Conservation (phyloP, 2,888 invertebrate genomes). For the Callyntrura sp. region DNA sequence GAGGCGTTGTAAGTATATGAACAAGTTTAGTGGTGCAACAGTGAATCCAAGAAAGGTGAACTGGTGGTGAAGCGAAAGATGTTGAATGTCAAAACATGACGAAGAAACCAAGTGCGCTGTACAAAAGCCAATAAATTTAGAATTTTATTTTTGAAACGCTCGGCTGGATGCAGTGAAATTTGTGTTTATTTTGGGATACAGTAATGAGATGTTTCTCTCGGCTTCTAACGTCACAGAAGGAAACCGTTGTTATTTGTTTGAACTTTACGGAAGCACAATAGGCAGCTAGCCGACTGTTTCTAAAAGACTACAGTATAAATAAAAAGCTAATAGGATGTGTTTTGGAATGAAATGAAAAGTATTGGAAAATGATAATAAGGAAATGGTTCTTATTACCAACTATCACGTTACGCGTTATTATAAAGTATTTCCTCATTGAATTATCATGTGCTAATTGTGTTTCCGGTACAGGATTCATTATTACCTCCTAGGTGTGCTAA, state of each 20-base stretch:
- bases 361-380: no score
- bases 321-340: no score
- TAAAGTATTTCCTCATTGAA: no score
- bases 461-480: constrained; percentile 96
- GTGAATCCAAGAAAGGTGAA: neutral
- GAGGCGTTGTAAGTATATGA: neutral
- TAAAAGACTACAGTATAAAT: no score
- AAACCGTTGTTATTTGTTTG: neutral
- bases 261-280: no score
- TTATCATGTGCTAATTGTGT: constrained; percentile 2
- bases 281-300: no score
- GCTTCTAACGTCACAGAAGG: no score
- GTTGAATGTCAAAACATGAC: neutral
- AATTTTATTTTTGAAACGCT: neutral
- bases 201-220: neutral
- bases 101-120: no score
- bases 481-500: constrained; percentile 98
- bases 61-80: neutral
- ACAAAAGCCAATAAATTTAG: neutral
- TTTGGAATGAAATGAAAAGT: no score
- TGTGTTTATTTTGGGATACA: constrained; percentile 13
- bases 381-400: no score
- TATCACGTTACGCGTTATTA: no score
- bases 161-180: neutral
- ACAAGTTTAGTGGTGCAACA: no score